These are phyloP conservation scores for Hylaeus anthracinus DNA, from an alignment of 1,140 invertebrate species.

Conservation along the genomic window DNA sequence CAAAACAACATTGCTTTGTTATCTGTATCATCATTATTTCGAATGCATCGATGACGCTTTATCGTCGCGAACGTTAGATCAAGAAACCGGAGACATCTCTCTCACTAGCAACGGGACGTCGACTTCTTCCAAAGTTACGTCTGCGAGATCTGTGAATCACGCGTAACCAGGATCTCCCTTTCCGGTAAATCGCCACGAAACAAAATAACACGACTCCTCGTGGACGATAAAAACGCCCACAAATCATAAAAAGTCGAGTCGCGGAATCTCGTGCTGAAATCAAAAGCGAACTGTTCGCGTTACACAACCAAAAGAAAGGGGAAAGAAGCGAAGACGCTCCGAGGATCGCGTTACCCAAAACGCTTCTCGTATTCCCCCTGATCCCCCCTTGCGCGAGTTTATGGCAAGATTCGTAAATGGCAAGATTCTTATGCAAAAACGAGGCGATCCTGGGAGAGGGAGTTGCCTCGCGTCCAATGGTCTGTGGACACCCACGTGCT, in stretches of 20 bases:
- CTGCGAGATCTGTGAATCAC: too few species aligned
- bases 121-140: too few species aligned
- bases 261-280: background rate
- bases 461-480: background rate
- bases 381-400: background rate
- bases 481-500: background rate
- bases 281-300: background rate
- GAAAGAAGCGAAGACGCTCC: background rate
- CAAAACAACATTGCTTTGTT: too few species aligned
- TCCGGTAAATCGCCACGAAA: too few species aligned
- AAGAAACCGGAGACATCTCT: too few species aligned
- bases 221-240: background rate
- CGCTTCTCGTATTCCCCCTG: background rate
- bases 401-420: background rate
- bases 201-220: conserved; percentile 2
- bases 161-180: too few species aligned
- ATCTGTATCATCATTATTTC: too few species aligned
- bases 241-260: background rate
- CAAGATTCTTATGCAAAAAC: conserved; percentile 27
- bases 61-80: too few species aligned
- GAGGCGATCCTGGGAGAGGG: too few species aligned
- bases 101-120: too few species aligned
- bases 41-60: too few species aligned
- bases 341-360: conserved; percentile 16
- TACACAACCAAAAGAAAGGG: background rate